Evolutionary conservation across 2,888 invertebrate genomes (phyloP).

Genomic region (Aromia moschata): DNA sequence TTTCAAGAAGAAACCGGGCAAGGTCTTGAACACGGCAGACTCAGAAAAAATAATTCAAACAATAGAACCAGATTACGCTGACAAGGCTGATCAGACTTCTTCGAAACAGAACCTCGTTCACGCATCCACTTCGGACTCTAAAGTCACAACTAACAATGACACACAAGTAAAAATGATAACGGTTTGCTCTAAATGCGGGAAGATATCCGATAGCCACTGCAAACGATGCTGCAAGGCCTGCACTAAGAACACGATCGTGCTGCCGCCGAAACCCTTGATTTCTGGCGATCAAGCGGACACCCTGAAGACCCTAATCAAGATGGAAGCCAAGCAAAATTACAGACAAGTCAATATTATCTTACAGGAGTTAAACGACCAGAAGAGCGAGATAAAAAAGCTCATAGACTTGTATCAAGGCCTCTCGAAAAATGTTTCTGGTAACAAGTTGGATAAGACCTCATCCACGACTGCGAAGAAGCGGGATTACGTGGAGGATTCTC

Average conservation of each 20-base stretch:
- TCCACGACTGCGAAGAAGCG: background rate
- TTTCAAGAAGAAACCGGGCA: slow-evolving; percentile 5
- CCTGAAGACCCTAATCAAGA: slow-evolving; percentile 31
- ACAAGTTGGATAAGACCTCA: background rate
- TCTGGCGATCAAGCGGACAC: slow-evolving; percentile 26
- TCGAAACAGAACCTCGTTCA: background rate
- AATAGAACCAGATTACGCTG: background rate
- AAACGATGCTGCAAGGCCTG: background rate
- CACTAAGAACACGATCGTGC: background rate
- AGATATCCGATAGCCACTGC: slow-evolving; percentile 1
- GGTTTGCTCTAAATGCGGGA: slow-evolving; percentile 13
- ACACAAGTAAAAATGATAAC: slow-evolving; percentile 6
- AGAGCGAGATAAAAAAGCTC: slow-evolving; percentile 27
- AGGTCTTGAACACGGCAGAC: background rate
- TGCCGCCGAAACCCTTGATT: slow-evolving; percentile 1
- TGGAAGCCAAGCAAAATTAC: slow-evolving; percentile 39
- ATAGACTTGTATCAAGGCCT: background rate
- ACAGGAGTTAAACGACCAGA: slow-evolving; percentile 33
- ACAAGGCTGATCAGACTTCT: background rate
- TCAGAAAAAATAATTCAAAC: slow-evolving; percentile 3
- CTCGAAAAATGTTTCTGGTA: background rate
- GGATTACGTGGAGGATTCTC: background rate
- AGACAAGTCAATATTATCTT: slow-evolving; percentile 36
- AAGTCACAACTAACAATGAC: too few species aligned
- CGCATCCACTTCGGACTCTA: background rate